A percentile compares a stretch with the other conserved stretches of the same genome.
Evolutionary conservation across 2,113 vertebrate genomes (phyloP).

Genomic region (Galeopterus variegatus): DNA sequence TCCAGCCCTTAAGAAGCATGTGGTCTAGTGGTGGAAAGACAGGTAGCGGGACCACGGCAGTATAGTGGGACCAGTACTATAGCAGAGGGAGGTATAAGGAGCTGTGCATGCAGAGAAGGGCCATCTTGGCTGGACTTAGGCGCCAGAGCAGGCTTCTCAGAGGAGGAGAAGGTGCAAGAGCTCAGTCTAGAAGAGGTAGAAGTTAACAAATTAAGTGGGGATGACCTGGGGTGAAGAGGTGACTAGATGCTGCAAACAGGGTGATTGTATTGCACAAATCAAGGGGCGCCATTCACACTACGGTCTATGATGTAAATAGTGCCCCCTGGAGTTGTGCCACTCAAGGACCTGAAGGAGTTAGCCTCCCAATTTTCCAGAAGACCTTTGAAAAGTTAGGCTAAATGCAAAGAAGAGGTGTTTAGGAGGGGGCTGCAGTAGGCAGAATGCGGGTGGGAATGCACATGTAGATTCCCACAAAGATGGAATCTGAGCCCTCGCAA

Average conservation of each 20-base stretch:
- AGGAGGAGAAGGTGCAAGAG: neutral
- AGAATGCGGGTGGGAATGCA: neutral
- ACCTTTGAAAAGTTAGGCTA: constrained; percentile 33
- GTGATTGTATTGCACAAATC: neutral
- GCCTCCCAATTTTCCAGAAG: constrained; percentile 8
- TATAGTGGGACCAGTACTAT: neutral
- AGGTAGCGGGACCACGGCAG: neutral
- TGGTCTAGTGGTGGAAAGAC: neutral
- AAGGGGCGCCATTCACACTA: neutral
- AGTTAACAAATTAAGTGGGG: neutral
- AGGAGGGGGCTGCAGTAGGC: neutral
- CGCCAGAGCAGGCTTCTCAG: neutral
- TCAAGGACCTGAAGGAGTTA: neutral
- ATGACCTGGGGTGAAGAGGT: neutral
- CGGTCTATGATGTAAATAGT: neutral
- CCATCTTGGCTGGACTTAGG: neutral
- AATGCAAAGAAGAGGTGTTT: neutral
- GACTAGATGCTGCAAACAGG: neutral
- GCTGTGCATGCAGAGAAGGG: neutral
- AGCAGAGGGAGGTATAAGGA: neutral
- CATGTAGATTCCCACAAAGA: neutral
- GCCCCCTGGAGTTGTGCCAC: neutral
- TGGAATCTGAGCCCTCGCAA: neutral
- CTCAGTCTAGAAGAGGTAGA: neutral
- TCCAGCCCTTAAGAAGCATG: constrained; percentile 23